phyloP scores from a whole-genome alignment of 2,797 vertebrate genomes.

The Cryptoprocta ferox region DNA sequence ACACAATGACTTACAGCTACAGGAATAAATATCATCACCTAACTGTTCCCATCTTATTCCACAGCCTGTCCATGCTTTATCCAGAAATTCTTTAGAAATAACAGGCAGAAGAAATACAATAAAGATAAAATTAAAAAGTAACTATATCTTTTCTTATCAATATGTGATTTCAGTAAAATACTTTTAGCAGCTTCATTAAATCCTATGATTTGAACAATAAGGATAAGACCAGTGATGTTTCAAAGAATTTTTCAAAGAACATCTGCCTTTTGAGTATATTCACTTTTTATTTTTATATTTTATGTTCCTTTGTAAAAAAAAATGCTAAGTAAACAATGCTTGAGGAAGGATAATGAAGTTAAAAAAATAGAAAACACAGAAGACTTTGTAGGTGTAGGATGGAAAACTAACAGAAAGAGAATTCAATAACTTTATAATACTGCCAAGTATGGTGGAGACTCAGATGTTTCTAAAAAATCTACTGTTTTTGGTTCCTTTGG shows the following conservation, averaged over 20 bases:
- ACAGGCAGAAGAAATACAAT: background rate
- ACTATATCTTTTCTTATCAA: background rate
- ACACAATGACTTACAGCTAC: background rate
- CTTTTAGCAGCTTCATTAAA: constrained; percentile 14
- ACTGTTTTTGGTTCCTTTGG: background rate
- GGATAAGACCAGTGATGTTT: background rate
- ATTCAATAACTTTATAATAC: background rate
- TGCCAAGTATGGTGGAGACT: background rate
- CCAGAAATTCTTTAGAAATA: constrained; percentile 4
- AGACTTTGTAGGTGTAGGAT: background rate
- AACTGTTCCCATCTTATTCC: background rate
- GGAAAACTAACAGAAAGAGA: background rate
- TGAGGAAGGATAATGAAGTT: background rate
- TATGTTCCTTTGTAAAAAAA: background rate
- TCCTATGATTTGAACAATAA: background rate
- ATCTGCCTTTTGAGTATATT: background rate
- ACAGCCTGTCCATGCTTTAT: background rate
- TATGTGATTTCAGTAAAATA: background rate
- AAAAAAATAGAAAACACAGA: background rate
- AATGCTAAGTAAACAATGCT: background rate
- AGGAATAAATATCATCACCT: constrained; percentile 8
- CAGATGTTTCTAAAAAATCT: background rate
- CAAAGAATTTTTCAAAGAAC: constrained; percentile 2
- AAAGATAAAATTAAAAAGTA: constrained; percentile 1
- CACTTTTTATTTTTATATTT: background rate